Evolutionary conservation across 2,888 invertebrate species (phyloP), one percentile per base, ranked within the genome.

Genomic region (Pammene aurita): DNA sequence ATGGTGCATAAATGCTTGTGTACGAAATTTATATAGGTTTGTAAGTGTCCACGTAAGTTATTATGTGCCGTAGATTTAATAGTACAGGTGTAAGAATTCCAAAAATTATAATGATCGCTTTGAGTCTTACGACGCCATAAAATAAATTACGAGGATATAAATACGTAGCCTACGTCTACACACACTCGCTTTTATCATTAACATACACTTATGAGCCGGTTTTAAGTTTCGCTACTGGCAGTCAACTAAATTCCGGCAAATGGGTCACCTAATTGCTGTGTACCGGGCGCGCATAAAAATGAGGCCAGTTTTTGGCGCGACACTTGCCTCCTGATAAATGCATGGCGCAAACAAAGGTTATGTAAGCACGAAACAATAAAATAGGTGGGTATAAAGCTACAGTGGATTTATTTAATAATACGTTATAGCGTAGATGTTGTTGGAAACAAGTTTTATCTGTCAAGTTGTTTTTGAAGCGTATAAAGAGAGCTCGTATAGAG

Each of bases 261-360:
- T 69, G 60, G 64, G 64, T 69, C 65, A 69, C 64, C 69, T 69
- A 69, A 69, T 69, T 69, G 69, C 69, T 38, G 64, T 65, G 64
- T 54, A 69, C 64, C 64, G 38, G 63, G 69, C 54, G 54, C 54
- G 69, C 64, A 69, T 69, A 69, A 64, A 64, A 64, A 69, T 69
- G 69, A 69, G 64, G 64, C 34, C 5, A 65, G 64, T 69, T 69
- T 68, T 69, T 64, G 69, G 69, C 54, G 57, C 58, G 52, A 60
- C 64, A 52, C 58, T 69, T 55, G 58, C 69, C 54, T 54, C 38
- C 68, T 62, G 57, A 50, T 63, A 61, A 61, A 61, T 61, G 61
- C 14, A 46, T 26, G 14, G 26, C 14, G 14, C 14, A 46, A 46
- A 34, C 34, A 26, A 44, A 60, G 26, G 42, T 26, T 41, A 57